Conservation (phyloP, 2,797 vertebrate genomes). For the Chiloscyllium punctatum region DNA sequence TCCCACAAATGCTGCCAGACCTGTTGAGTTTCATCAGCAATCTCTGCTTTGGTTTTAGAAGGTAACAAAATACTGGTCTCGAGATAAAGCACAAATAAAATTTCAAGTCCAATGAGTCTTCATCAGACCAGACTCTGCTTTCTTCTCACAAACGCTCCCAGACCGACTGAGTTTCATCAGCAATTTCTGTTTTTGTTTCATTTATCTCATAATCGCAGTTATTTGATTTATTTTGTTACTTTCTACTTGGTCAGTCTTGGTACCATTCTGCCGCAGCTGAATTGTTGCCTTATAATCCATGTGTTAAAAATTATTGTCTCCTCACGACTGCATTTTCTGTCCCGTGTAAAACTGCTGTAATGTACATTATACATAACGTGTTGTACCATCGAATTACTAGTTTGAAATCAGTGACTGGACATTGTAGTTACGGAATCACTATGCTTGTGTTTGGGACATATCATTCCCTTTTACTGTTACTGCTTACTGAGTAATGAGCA, state of each 20-base stretch:
- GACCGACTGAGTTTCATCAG: no score
- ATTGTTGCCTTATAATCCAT: not conserved
- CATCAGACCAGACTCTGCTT: no score
- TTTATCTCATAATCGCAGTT: no score
- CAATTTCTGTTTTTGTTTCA: no score
- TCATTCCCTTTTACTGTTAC: not conserved
- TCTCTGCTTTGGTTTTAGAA: not conserved
- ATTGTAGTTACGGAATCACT: not conserved
- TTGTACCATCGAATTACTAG: not conserved
- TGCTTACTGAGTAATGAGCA: not conserved
- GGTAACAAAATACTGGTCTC: not conserved
- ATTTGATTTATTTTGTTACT: no score
- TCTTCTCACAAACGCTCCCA: no score
- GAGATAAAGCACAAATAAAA: not conserved
- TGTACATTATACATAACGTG: not conserved
- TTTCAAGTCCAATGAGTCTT: no score
- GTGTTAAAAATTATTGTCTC: not conserved
- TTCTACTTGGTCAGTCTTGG: no score
- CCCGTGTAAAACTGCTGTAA: not conserved
- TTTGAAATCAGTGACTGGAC: not conserved
- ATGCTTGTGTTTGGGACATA: not conserved
- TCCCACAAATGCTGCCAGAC: no score
- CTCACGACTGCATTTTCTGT: not conserved
- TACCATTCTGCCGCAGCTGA: not conserved
- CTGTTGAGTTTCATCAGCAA: no score